Evolutionary conservation across 1,140 invertebrate genomes (phyloP).

Genomic region (Ridgeia piscesae): DNA sequence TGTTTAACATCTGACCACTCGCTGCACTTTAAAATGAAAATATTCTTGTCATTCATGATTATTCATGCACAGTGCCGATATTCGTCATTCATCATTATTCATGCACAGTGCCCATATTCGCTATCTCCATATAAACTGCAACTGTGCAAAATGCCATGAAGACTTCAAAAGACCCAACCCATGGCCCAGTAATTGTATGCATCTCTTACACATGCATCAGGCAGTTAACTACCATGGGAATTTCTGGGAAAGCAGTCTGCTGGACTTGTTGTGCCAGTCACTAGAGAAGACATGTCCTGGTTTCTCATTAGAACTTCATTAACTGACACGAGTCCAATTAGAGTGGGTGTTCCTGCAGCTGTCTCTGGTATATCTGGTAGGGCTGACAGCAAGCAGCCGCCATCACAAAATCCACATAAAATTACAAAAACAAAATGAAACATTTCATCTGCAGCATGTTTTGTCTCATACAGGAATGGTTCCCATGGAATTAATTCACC

Average conservation of each 20-base stretch:
- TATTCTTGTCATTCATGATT: background rate
- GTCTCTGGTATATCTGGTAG: background rate
- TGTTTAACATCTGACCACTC: too few relatives aligned
- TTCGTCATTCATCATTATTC: too few relatives aligned
- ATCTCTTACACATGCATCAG: background rate
- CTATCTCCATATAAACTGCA: too few relatives aligned
- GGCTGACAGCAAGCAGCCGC: background rate
- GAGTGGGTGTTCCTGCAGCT: background rate
- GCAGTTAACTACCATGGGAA: background rate
- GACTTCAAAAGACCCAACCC: background rate
- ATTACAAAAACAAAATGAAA: background rate
- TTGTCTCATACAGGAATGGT: background rate
- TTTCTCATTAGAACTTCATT: constrained; percentile 1
- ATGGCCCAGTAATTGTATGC: background rate
- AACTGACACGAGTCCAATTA: background rate
- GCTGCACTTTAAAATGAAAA: background rate
- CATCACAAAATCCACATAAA: background rate
- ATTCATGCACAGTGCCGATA: too few relatives aligned
- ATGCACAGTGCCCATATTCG: too few relatives aligned
- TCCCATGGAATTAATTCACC: background rate
- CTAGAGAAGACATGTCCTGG: background rate
- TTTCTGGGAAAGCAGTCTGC: background rate
- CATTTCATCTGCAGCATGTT: background rate
- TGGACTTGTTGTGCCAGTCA: background rate
- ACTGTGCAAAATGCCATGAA: too few relatives aligned